Evolutionary conservation across 2,888 invertebrate genomes (phyloP).

Genomic region (Nomada ferruginata): DNA sequence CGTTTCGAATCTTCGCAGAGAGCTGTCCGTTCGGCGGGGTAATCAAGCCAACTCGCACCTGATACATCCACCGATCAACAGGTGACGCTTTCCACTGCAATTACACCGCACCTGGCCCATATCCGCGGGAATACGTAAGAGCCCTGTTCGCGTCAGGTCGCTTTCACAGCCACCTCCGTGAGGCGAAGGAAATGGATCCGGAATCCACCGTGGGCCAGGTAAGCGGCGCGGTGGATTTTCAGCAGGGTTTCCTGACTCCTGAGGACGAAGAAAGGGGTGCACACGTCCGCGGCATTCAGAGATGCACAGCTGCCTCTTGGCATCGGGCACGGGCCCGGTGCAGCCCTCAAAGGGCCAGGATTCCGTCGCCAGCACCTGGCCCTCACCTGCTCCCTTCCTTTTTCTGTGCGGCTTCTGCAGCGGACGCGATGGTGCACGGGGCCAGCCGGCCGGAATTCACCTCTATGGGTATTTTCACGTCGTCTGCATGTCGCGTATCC

Average conservation of each 20-base stretch:
- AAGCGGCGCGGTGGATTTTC: slow-evolving; percentile 6
- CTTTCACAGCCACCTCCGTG: slow-evolving; percentile 17
- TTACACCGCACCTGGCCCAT: slow-evolving; percentile 46
- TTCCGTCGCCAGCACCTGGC: slow-evolving; percentile 72
- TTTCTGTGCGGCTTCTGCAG: slow-evolving; percentile 65
- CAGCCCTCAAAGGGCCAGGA: slow-evolving; percentile 72
- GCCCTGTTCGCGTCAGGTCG: background rate
- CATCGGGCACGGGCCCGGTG: slow-evolving; percentile 76
- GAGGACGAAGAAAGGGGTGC: slow-evolving; percentile 58
- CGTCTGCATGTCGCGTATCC: slow-evolving; percentile 41
- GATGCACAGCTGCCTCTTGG: slow-evolving; percentile 76
- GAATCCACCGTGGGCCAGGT: background rate
- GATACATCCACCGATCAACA: slow-evolving; percentile 43
- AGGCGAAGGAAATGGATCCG: background rate
- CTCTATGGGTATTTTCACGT: slow-evolving; percentile 45
- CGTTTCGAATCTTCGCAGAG: too few relatives aligned
- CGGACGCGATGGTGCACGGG: slow-evolving; percentile 51
- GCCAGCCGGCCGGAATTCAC: slow-evolving; percentile 73
- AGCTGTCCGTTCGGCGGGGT: background rate
- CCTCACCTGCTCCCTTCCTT: slow-evolving; percentile 74
- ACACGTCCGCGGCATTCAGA: slow-evolving; percentile 42
- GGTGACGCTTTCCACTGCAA: slow-evolving; percentile 46
- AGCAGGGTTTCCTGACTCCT: slow-evolving; percentile 61
- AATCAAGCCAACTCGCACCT: slow-evolving; percentile 19
- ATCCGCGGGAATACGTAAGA: slow-evolving; percentile 22